A percentile compares a stretch with the other conserved stretches of the same genome.
Evolutionary conservation across 2,797 vertebrate species (phyloP).

Genomic region (Enteromius argenteus): DNA sequence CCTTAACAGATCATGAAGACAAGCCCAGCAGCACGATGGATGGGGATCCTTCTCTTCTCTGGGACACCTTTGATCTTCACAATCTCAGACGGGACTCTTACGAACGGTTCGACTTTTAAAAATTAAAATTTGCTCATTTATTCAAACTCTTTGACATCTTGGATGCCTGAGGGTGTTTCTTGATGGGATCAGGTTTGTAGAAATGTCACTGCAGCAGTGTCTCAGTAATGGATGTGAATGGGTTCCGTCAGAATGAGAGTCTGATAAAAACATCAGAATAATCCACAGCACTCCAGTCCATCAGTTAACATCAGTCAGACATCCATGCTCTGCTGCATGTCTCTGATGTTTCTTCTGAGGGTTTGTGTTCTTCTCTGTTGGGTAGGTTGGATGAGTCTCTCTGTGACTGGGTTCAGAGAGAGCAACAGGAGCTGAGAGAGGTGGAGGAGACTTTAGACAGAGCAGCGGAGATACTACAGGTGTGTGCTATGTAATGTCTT

Average conservation of each 20-base stretch:
- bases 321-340: not conserved
- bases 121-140: not conserved
- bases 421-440: slow-evolving; percentile 72
- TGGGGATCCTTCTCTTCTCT: slow-evolving; percentile 65
- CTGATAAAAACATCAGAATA: not conserved
- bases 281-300: not conserved
- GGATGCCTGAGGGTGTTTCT: slow-evolving; percentile 3
- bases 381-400: slow-evolving; percentile 51
- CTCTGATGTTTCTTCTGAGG: not conserved
- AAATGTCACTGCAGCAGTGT: not conserved
- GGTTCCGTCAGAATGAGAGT: not conserved
- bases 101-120: slow-evolving; percentile 61
- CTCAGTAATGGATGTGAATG: not conserved
- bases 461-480: slow-evolving; percentile 73
- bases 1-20: slow-evolving; percentile 67
- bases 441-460: slow-evolving; percentile 74
- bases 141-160: not conserved
- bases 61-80: slow-evolving; percentile 80
- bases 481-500: slow-evolving; percentile 5
- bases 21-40: slow-evolving; percentile 58
- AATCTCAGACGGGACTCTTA: slow-evolving; percentile 64
- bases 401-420: slow-evolving; percentile 74
- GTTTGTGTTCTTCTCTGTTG: not conserved
- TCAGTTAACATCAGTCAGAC: not conserved
- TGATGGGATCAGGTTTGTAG: not conserved